phyloP scores from a whole-genome alignment of 2,113 vertebrate species.

The Pomatorhinus ruficollis region DNA sequence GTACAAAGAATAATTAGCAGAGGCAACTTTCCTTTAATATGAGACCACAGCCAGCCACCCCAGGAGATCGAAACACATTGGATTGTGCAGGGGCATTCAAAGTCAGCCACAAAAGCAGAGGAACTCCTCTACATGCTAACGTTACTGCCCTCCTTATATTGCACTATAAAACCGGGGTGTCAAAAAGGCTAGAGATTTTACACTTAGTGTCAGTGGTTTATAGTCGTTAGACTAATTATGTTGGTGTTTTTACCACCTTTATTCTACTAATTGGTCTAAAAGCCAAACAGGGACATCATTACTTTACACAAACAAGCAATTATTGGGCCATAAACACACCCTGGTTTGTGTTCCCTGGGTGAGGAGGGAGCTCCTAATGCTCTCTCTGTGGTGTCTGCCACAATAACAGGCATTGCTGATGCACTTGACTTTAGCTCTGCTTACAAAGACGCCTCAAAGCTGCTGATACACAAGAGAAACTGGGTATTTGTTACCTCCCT shows the following conservation, averaged over 20 bases:
- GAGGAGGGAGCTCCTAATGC: conserved; percentile 50
- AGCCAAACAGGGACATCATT: conserved; percentile 69
- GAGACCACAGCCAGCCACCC: not conserved
- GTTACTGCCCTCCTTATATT: conserved; percentile 69
- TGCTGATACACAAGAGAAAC: conserved; percentile 34
- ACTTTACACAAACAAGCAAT: conserved; percentile 73
- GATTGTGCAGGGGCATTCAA: not conserved
- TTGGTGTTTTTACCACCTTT: conserved; percentile 73
- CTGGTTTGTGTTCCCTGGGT: conserved; percentile 51
- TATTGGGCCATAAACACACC: conserved; percentile 73
- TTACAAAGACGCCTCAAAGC: conserved; percentile 63
- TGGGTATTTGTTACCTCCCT: conserved; percentile 46
- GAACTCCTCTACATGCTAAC: not conserved
- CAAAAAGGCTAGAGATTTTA: conserved; percentile 74
- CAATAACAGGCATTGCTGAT: conserved; percentile 52
- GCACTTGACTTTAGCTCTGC: conserved; percentile 66
- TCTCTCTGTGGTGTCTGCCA: conserved; percentile 51
- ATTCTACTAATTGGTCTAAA: conserved; percentile 72
- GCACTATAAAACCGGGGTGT: conserved; percentile 78
- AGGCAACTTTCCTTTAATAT: not conserved
- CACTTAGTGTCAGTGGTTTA: conserved; percentile 68
- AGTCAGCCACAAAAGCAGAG: conserved; percentile 36
- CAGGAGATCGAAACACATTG: not conserved
- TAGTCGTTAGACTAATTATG: conserved; percentile 69
- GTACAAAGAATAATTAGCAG: conserved; percentile 12